These are phyloP conservation scores for Gambelia wislizenii DNA, from an alignment of 2,797 vertebrate species.

Conservation along the genomic window DNA sequence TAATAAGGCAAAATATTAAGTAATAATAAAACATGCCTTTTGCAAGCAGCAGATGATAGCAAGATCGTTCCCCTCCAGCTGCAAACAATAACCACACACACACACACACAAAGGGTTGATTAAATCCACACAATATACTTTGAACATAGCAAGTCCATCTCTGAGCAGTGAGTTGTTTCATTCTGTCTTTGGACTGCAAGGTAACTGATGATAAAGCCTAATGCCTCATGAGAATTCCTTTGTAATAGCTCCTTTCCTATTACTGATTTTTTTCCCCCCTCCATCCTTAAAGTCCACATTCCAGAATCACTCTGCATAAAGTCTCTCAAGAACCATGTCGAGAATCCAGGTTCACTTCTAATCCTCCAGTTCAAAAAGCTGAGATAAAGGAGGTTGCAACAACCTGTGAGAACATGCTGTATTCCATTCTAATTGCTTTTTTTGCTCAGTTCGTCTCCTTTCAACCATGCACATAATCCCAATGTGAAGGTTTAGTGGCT, in stretches of 20 bases:
- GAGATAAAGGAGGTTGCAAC: slow-evolving; percentile 38
- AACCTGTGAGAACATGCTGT: not conserved
- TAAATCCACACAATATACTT: slow-evolving; percentile 46
- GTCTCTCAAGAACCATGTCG: slow-evolving; percentile 24
- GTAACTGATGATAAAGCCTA: slow-evolving; percentile 31
- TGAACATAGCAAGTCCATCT: slow-evolving; percentile 44
- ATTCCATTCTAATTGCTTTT: slow-evolving; percentile 57
- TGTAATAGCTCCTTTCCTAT: slow-evolving; percentile 42
- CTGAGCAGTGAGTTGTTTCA: slow-evolving; percentile 45
- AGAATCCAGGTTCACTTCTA: slow-evolving; percentile 45
- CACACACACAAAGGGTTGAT: slow-evolving; percentile 9
- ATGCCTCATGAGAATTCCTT: slow-evolving; percentile 49
- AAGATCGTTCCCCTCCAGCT: slow-evolving; percentile 9
- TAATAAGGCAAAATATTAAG: slow-evolving; percentile 28
- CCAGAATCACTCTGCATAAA: slow-evolving; percentile 21
- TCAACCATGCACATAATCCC: not conserved
- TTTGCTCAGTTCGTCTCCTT: not conserved
- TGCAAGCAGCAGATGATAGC: not conserved
- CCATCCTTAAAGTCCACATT: slow-evolving; percentile 2
- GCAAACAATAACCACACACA: not conserved
- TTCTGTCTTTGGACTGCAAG: slow-evolving; percentile 38
- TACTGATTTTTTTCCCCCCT: not conserved
- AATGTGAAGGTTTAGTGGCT: slow-evolving; percentile 31
- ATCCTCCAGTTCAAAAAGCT: slow-evolving; percentile 43
- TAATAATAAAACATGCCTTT: slow-evolving; percentile 36